Base-by-base conservation (phyloP, 23 tunicate genomes). In the Halocynthia aurantium region DNA sequence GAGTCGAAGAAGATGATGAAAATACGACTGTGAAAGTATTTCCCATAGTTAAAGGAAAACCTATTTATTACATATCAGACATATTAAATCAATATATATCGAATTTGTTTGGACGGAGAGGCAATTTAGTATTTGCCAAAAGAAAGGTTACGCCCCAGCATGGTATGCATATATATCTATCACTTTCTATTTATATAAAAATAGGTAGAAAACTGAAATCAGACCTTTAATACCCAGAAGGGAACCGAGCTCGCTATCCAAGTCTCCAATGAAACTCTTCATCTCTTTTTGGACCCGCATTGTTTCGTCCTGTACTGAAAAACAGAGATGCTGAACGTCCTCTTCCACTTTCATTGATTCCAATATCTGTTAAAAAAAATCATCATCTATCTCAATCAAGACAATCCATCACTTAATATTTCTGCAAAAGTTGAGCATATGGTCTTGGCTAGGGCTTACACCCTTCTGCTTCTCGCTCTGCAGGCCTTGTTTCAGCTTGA, bases 281-380 rank as follows among this genome's bases (percentile, higher is more conserved):
- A 82, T 63, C 51, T 82, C 86, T 54, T 82, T 82, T 57, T 82
- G 86, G 10, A 82, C 80, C 49, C 75, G 65, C 86, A 82, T 82
- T 7, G 80, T 82, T 64, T 82, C 86, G 52, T 82, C 86, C 17
- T 76, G 50, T 10, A 82, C 86, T 61, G 80, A 21, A 62, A 82
- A 82, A 52, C 86, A 82, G 6, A 82, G 53, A 52, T 72, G 63
- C 58, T 82, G 86, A 0, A 82, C 63, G n/a, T 82, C 80, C 40
- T 82, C 86, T 64, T 82, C 86, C 61, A 58, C 73, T 74, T 82
- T 82, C 86, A 82, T 82, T 61, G 73, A 70, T 52, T 82, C 86
- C 64, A 82, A 40, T 6, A 82, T 74, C 86, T 82, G 50, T 21
- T 13, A 20, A 22, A 58, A 67, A n/a, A 67, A n/a, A 17, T 11